These are phyloP conservation scores for Synanthedon tipuliformis DNA, from an alignment of 2,888 invertebrate species.

Conservation along the genomic window DNA sequence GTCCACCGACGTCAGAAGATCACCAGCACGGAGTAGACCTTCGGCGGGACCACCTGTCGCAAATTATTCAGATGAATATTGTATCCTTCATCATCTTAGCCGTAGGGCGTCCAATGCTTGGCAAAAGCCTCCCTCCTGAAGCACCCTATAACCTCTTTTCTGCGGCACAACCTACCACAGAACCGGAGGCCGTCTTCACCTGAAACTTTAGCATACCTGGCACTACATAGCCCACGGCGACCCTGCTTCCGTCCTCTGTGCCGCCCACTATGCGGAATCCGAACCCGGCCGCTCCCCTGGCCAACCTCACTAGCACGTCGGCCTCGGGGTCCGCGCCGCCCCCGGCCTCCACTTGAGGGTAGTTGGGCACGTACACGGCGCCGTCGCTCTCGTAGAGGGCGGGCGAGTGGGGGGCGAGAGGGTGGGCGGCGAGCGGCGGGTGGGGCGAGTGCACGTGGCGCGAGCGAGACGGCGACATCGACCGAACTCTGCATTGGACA, in stretches of 20 bases:
- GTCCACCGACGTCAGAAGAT: slow-evolving; percentile 95
- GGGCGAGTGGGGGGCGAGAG: slow-evolving; percentile 26
- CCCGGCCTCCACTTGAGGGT: slow-evolving; percentile 55
- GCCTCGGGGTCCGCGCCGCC: slow-evolving; percentile 57
- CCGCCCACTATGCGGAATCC: slow-evolving; percentile 99
- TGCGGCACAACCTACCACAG: too few relatives aligned
- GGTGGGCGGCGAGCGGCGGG: slow-evolving; percentile 26
- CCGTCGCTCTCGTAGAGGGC: slow-evolving; percentile 43
- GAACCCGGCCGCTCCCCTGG: slow-evolving; percentile 93
- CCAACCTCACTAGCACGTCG: slow-evolving; percentile 83
- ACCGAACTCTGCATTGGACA: too few relatives aligned
- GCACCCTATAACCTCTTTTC: too few relatives aligned
- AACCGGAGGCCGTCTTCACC: too few relatives aligned
- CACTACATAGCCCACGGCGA: slow-evolving; percentile 96
- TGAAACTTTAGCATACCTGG: slow-evolving; percentile 63
- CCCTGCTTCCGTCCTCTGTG: slow-evolving; percentile 96
- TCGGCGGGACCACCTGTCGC: slow-evolving; percentile 87
- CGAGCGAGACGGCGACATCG: slow-evolving; percentile 25
- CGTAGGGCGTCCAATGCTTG: too few relatives aligned
- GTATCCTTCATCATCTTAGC: not conserved
- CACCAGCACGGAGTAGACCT: slow-evolving; percentile 90
- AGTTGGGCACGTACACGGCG: slow-evolving; percentile 40
- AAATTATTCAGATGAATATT: not conserved
- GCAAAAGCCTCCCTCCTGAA: too few relatives aligned
- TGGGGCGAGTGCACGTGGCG: slow-evolving; percentile 42